Evolutionary conservation across 23 tunicate species (phyloP).

Genomic region (Halocynthia roretzi): DNA sequence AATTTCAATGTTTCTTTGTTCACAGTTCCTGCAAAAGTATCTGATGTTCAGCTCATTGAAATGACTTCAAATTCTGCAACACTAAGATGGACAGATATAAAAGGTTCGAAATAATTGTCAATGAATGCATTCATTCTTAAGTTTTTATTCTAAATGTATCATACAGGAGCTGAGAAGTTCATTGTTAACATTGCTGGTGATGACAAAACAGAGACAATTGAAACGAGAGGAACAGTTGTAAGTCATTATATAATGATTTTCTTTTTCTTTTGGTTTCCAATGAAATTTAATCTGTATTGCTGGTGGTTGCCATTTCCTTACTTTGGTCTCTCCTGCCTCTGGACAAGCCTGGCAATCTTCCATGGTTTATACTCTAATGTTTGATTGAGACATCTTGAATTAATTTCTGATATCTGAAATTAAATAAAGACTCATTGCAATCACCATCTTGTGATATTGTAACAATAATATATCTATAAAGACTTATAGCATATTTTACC

Average conservation of each 20-base stretch:
- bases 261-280: no score
- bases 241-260: not conserved
- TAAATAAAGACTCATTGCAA: not conserved
- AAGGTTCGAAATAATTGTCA: slow-evolving; percentile 12
- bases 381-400: no score
- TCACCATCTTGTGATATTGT: no score
- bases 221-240: slow-evolving; percentile 22
- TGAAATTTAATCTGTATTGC: no score
- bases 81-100: slow-evolving; percentile 31
- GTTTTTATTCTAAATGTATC: not conserved
- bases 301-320: no score
- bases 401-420: not conserved
- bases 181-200: slow-evolving; percentile 8
- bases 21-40: slow-evolving; percentile 41
- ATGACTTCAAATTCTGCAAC: slow-evolving; percentile 27
- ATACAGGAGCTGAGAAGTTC: slow-evolving; percentile 26
- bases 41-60: slow-evolving; percentile 10
- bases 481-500: not conserved
- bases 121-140: not conserved
- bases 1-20: not conserved
- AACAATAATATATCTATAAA: no score
- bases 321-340: no score
- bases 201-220: not conserved
- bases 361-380: no score
- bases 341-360: no score